Evolutionary conservation across 1,140 invertebrate species (phyloP), one percentile per base, ranked within the genome.

Genomic region (Pentalonia nigronervosa): DNA sequence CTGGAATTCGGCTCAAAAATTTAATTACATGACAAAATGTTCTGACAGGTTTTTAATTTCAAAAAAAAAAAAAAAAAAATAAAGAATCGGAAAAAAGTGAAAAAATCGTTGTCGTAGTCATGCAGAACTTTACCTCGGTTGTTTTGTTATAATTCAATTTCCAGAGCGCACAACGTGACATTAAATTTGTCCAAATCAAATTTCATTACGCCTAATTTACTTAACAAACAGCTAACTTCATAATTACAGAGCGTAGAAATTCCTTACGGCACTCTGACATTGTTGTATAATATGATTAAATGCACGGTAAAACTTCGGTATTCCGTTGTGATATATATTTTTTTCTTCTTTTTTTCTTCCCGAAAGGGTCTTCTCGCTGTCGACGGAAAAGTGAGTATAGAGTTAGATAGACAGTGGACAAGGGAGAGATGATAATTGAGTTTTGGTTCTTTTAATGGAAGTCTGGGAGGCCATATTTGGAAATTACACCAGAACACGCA

Each of bases 121-220:
- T 56, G 34, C 36, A 50, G 50, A 89, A 56, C 34, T 53, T 89
- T 89, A 48, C 34, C 47, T 87, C 86, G 14, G 86, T 47, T 17
- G 17, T 89, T 89, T 53, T 47, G 34, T 48, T 81, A 92, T 83
- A 48, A 92, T 83, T 92, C 8, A 20, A n/a, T 92, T 83, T 34
- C 7, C 47, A 30, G n/a, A 92, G 30, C 60, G 34, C 53, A 56
- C 34, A 56, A 25, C 47, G 76, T 83, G 76, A 92, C 91, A 92
- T 92, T 83, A 50, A 81, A 92, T 48, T 92, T 76, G n/a, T 81
- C 91, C 47, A 53, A 92, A 92, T 92, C 91, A 92, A 92, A 92
- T 92, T 92, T 83, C 76, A 92, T 92, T 83, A 92, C 34, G 34
- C 60, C 91, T 92, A 92, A 92, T 92, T 92, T 92, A 92, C 67